Evolutionary conservation across 2,888 invertebrate species (phyloP).

Genomic region (Amblyteles armatorius): DNA sequence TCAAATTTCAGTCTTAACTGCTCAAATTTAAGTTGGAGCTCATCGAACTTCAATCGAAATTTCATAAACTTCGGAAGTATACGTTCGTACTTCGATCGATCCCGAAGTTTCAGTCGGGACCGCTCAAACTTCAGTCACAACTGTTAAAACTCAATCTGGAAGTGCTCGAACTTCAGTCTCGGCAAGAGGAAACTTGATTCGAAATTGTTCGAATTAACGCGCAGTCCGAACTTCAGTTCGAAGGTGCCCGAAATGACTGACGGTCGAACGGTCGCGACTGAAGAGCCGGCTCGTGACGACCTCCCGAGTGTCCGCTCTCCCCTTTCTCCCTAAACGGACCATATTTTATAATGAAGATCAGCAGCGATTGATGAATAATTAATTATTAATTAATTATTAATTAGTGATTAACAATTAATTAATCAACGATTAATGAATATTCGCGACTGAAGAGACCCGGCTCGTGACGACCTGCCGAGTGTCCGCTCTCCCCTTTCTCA

Average conservation of each 20-base stretch:
- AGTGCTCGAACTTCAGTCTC: background rate
- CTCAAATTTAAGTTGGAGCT: too few species aligned
- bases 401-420: too few species aligned
- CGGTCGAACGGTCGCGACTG: too few species aligned
- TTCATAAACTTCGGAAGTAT: too few species aligned
- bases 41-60: too few species aligned
- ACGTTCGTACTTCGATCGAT: background rate
- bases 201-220: background rate
- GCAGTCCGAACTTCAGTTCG: background rate
- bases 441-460: background rate
- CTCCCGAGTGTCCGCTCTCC: background rate
- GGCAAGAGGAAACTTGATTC: background rate
- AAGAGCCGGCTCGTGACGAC: background rate
- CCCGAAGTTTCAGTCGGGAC: too few species aligned
- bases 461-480: background rate
- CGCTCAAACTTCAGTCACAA: background rate
- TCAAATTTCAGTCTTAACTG: background rate
- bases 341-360: background rate
- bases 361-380: slow-evolving; percentile 25
- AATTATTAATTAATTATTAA: too few species aligned
- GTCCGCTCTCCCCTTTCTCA: background rate
- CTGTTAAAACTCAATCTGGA: background rate
- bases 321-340: background rate
- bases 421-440: too few species aligned
- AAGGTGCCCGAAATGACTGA: background rate